Conservation (phyloP, 2,888 invertebrate species). For the Odontocolon sp. region DNA sequence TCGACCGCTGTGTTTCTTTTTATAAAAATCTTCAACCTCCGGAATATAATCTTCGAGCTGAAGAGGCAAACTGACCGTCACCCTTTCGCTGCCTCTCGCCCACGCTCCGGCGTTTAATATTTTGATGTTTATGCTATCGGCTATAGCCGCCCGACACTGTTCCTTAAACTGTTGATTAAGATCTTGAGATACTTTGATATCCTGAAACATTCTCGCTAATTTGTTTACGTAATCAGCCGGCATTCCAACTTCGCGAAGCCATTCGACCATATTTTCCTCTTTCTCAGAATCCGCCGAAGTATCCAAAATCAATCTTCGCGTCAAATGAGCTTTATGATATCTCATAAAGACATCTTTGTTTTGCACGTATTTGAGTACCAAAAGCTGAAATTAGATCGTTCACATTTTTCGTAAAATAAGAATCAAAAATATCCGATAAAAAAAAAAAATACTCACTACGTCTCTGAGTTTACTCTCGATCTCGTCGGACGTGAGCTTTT, state of each 20-base stretch:
- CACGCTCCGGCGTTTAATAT: slow-evolving; percentile 99
- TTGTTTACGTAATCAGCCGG: slow-evolving; percentile 99
- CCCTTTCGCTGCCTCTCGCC: slow-evolving; percentile 97
- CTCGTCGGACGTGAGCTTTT: slow-evolving; percentile 97
- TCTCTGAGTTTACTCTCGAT: slow-evolving; percentile 96
- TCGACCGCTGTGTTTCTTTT: slow-evolving; percentile 97
- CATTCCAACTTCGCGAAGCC: slow-evolving; percentile 99
- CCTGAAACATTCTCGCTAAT: slow-evolving; percentile 98
- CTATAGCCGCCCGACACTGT: slow-evolving; percentile 88
- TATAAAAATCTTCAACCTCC: slow-evolving; percentile 99
- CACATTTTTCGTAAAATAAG: background rate
- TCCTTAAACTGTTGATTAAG: slow-evolving; percentile 95
- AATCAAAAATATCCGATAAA: background rate
- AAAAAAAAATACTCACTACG: slow-evolving; percentile 84
- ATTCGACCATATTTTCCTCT: slow-evolving; percentile 99
- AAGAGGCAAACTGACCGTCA: slow-evolving; percentile 97
- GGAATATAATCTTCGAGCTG: slow-evolving; percentile 99
- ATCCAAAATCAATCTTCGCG: slow-evolving; percentile 96
- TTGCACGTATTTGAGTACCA: slow-evolving; percentile 99
- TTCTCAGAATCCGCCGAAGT: slow-evolving; percentile 99
- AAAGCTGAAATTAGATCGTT: slow-evolving; percentile 82
- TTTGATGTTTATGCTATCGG: slow-evolving; percentile 97
- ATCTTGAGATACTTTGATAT: slow-evolving; percentile 98
- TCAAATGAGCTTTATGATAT: slow-evolving; percentile 99
- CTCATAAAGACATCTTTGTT: slow-evolving; percentile 99